Base-by-base conservation (phyloP, 2,113 vertebrate genomes). In the Cinclus mexicanus region DNA sequence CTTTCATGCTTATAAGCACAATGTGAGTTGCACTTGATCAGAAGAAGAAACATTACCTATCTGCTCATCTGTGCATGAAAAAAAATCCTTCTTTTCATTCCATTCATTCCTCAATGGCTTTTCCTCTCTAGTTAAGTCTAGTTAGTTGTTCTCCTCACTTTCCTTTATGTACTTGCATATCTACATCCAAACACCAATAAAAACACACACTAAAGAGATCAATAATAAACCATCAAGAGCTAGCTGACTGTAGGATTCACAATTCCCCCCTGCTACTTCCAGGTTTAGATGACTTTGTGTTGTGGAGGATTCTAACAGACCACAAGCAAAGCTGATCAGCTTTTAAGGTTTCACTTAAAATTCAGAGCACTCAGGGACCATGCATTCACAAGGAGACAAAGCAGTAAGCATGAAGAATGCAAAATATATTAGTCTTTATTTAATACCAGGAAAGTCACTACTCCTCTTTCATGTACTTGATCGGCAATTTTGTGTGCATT, bases 401-500 rank as follows among this genome's bases (percentile, higher is more conserved):
- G 87, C 56, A 95, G 67, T 61, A 87, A 87, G 56, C 86, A 91
- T 42, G 25, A 95, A 93, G 65, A 93, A 91, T 79, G 25, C 67
- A 85, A 97, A 95, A 93, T 65, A 47, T 87, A 89, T 95, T 83
- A 82, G 83, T 59, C 44, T 69, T 90, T 35, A 80, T 93, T 97
- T 93, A 94, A 95, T 95, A 57, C 28, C 67, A 61, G 52, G 84
- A 65, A 70, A 89, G 81, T 68, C 24, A 70, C n/a, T 67, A 52
- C 91, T 71, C 63, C 15, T 93, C 81, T 90, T 95, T 90, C 74
- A 85, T 67, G 79, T 81, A 87, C 88, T 90, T 94, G 79, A 85
- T 89, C 25, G 44, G 31, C 93, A 94, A 88, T 92, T 91, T 96
- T 96, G 81, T 83, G 39, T 78, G 24, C 75, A 75, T 93, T 94